Evolutionary conservation across 2,888 invertebrate species (phyloP), one percentile per base, ranked within the genome.

Genomic region (Thumatha senex): DNA sequence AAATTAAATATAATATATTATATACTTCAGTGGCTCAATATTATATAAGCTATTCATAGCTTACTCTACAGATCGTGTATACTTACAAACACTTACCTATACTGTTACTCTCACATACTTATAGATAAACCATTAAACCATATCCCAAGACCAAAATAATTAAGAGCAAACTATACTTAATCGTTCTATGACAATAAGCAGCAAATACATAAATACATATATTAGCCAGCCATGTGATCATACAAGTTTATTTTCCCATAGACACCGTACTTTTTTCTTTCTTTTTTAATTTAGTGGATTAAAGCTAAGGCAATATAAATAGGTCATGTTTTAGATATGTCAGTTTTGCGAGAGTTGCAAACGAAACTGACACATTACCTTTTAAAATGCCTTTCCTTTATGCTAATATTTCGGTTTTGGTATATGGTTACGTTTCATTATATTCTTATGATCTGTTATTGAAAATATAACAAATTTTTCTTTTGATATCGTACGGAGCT

Each of bases 21-120:
- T 85, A 86, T 83, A 89, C 84, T 89, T 89, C 87, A 84, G 84
- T 81, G 82, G 90, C 90, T 91, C 90, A 90, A 89, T 85, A 84
- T 86, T 81, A 76, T 80, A 79, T 89, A 89, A 87, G 88, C 89
- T 88, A 86, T 81, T 71, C 76, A 78, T 86, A 86, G 89, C 89
- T 90, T 89, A 86, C 78, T 82, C 75, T 80, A 80, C 79, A 78
- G 76, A 76, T 82, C 82, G 78, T 76, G 78, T 86, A 81, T 81
- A 84, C 80, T 77, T 80, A 78, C 80, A 72, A 70, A 75, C 71
- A 72, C 74, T 70, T 71, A 72, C 74, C 70, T 71, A 67, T 72
- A 74, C 77, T 63, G 61, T 72, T 73, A 68, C 72, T 74, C 68
- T 72, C 68, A 71, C 61, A 66, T 72, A 70, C 58, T 63, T 63